A percentile compares a stretch with the other conserved stretches of the same genome.
phyloP scores from a whole-genome alignment of 2,113 vertebrate species.

The Urocitellus parryii region DNA sequence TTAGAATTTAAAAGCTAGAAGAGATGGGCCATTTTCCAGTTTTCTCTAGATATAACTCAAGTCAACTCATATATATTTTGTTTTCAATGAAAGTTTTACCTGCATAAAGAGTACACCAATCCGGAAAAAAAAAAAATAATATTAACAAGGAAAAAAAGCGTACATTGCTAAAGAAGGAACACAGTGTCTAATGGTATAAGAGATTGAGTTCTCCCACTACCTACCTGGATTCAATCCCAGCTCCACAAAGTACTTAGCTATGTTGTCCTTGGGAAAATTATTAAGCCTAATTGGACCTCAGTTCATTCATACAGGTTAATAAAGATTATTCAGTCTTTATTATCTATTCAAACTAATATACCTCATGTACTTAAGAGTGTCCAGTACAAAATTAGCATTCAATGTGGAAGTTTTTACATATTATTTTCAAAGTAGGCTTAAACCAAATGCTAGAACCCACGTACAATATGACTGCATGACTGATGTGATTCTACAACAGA shows the following conservation, averaged over 20 bases:
- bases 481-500: too few species aligned
- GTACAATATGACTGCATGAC: too few species aligned
- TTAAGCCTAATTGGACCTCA: not conserved
- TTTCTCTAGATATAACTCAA: slow-evolving; percentile 2
- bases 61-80: not conserved
- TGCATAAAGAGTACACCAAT: not conserved
- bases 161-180: not conserved
- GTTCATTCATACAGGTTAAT: not conserved
- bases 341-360: not conserved
- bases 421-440: not conserved
- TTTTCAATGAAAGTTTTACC: slow-evolving; percentile 24
- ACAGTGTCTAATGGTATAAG: not conserved
- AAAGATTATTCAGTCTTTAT: not conserved
- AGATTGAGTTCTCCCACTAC: not conserved
- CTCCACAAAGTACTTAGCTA: not conserved
- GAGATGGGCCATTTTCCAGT: not conserved
- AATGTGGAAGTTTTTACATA: not conserved
- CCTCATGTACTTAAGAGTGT: not conserved
- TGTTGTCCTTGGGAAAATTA: not conserved
- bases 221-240: not conserved
- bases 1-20: slow-evolving; percentile 22
- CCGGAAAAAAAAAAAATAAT: not conserved
- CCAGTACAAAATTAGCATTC: not conserved
- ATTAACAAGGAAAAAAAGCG: not conserved
- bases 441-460: not conserved